Evolutionary conservation across 2,888 invertebrate species (phyloP), one percentile per base, ranked within the genome.

Genomic region (Ennomos fuscantarius): DNA sequence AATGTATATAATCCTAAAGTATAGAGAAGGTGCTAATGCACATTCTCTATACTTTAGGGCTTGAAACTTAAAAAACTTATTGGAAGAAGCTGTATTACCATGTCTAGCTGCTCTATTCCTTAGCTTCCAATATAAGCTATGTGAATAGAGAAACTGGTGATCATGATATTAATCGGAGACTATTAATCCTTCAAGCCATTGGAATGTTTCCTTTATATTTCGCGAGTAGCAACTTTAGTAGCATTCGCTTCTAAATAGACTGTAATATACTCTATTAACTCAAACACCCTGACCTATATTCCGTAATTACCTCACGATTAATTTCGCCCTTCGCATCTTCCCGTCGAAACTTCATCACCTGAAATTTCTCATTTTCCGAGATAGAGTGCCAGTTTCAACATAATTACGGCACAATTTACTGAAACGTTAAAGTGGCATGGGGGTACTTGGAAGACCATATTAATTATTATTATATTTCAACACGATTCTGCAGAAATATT

Each of bases 321-420:
- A 52, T 58, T 53, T 36, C 50, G 41, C 63, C 51, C 47, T 42
- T 32, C 44, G 48, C 54, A 45, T 59, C 49, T 42, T 46, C 41
- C 37, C 53, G 40, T 36, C 24, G 45, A 35, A 52, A 60, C 61
- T 55, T 58, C 62, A 69, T 68, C 60, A 60, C 55, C 58, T 52
- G 57, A 62, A 66, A 68, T 68, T 65, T 63, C 68, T 65, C 66
- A 59, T 68, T 66, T 57, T 49, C 61, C 56, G 50, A 42, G 62
- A 60, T 65, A 62, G 63, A 69, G 69, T 69, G 66, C 63, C 62
- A 55, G 55, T 62, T 66, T 66, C 58, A 42, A 61, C 54, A 57
- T 65, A 62, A 66, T 66, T 66, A 63, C 43, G 61, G 43, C 41
- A 62, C 34, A 50, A 58, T 55, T 62, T 55, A 42, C 37, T 32